Base-by-base conservation (phyloP, 1,140 invertebrate species). In the Hyphantria cunea region DNA sequence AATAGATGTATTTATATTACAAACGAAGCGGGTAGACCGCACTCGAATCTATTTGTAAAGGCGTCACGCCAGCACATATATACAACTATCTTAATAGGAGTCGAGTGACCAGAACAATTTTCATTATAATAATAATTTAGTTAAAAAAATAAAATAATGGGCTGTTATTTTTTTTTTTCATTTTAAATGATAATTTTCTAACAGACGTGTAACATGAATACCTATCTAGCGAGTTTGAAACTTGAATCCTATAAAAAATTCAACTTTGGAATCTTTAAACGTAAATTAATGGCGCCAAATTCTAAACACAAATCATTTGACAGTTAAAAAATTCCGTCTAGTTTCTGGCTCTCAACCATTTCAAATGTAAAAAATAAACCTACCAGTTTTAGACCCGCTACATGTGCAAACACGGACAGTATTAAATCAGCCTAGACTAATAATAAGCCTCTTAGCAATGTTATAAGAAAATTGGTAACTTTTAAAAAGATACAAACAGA, bases 31-130 rank as follows among this genome's bases (percentile, higher is more conserved):
- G 69, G 76, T 81, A 72, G 72, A 60, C 61, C 68, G 65, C 74
- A 77, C 77, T 68, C 61, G 60, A 65, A 74, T 41, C 64, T 86
- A 86, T 88, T 80, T 86, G 86, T 82, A 86, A 11, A 0, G 10
- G 17, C 33, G 54, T 53, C 45, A 60, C 62, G 60, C 66, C 64
- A 59, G 31, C 60, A 15, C 68, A 60, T 67, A 56, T 64, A 75
- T 76, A 84, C 67, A 84, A 80, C 74, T 78, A 84, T 64, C 68
- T 72, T 75, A 79, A 80, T 85, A 85, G 84, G 78, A 84, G 78
- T 80, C 77, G 72, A 85, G 69, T 86, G 86, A 89, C 84, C 86
- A 89, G 84, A 89, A 86, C 78, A 80, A 76, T 79, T 78, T 74
- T 69, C 72, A 70, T 76, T 76, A 76, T 74, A 82, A 75, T 74